Conservation (phyloP, 2,797 vertebrate species). For the Cirrhinus molitorella region DNA sequence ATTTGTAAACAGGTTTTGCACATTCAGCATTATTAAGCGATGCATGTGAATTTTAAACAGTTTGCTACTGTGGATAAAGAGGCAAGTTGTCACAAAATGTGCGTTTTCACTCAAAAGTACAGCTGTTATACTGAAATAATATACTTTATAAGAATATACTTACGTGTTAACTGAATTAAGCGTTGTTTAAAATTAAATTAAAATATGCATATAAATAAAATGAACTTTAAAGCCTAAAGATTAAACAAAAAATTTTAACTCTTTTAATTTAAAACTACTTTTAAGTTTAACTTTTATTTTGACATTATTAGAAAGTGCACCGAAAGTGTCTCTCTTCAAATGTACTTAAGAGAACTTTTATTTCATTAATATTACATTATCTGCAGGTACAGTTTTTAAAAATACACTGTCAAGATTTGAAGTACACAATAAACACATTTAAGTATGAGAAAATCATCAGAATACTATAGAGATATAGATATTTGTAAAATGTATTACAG, state of each 20-base stretch:
- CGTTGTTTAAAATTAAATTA: background rate
- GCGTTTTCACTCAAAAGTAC: background rate
- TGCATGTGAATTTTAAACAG: background rate
- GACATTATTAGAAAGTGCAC: background rate
- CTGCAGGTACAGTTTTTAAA: background rate
- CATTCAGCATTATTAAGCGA: background rate
- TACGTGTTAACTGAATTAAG: background rate
- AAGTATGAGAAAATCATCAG: background rate
- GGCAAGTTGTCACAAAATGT: background rate
- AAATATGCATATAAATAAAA: background rate
- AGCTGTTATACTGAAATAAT: background rate
- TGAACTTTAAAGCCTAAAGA: no score
- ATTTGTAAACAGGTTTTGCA: background rate
- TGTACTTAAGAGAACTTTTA: background rate
- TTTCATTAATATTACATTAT: background rate
- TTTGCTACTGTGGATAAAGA: background rate
- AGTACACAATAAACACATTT: background rate
- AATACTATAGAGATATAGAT: background rate
- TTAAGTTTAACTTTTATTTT: background rate
- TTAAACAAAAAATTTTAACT: no score
- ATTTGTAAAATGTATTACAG: background rate
- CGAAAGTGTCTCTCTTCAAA: background rate
- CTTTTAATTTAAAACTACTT: no score
- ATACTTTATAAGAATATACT: background rate
- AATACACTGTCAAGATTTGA: background rate